phyloP scores from a whole-genome alignment of 1,140 invertebrate genomes.

The Calephelis nemesis region DNA sequence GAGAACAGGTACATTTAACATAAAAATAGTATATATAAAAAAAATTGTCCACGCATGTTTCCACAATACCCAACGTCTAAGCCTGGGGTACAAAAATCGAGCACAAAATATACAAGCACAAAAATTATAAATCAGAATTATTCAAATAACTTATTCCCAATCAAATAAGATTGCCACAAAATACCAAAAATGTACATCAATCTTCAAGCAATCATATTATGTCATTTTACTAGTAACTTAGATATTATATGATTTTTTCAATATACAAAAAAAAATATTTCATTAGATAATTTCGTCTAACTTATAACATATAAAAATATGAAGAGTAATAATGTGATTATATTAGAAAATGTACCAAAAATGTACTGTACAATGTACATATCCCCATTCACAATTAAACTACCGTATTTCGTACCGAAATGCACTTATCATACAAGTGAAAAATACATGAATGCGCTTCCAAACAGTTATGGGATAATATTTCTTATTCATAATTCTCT shows the following conservation, averaged over 20 bases:
- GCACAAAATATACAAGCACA: constrained; percentile 33
- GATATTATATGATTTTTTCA: constrained; percentile 11
- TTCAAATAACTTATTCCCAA: constrained; percentile 23
- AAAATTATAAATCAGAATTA: constrained; percentile 23
- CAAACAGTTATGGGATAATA: constrained; percentile 13
- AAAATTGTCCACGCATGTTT: constrained; percentile 17
- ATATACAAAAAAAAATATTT: constrained; percentile 31
- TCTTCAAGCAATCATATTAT: not conserved
- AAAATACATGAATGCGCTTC: constrained; percentile 17
- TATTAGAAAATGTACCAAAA: constrained; percentile 12
- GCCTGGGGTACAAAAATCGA: constrained; percentile 25
- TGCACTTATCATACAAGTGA: not conserved
- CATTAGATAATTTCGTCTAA: constrained; percentile 31
- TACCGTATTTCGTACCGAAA: constrained; percentile 10
- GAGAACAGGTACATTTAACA: constrained; percentile 23
- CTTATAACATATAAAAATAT: constrained; percentile 37
- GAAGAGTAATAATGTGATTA: constrained; percentile 33
- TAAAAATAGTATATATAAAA: constrained; percentile 27
- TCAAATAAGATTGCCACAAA: constrained; percentile 17
- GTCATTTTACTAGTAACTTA: not conserved
- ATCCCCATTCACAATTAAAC: not conserved
- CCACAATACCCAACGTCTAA: constrained; percentile 16
- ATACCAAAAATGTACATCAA: constrained; percentile 14
- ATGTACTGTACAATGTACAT: constrained; percentile 1
- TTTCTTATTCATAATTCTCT: constrained; percentile 17